These are phyloP conservation scores for Clupea harengus DNA, from an alignment of 2,113 vertebrate genomes.

Conservation along the genomic window DNA sequence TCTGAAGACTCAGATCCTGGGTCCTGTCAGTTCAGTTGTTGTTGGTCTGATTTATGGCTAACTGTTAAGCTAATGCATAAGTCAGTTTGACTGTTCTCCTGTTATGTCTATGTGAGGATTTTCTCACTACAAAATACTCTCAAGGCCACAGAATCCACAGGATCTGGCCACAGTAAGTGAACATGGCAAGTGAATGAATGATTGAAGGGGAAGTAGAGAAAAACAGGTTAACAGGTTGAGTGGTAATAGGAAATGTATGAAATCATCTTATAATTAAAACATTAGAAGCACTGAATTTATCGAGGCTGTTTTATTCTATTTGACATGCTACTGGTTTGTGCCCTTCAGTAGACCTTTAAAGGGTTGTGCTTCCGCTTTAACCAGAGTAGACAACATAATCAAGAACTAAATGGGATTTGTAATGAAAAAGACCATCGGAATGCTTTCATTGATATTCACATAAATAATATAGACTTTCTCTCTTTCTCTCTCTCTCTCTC, in stretches of 20 bases:
- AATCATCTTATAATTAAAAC: background rate
- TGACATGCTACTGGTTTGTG: background rate
- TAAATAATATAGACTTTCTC: background rate
- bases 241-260: background rate
- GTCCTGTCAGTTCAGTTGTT: background rate
- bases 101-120: background rate
- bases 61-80: background rate
- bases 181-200: background rate
- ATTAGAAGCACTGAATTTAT: background rate
- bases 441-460: constrained; percentile 7
- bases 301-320: background rate
- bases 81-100: background rate
- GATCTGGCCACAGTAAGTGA: background rate
- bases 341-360: background rate
- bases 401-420: background rate
- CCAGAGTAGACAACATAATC: background rate
- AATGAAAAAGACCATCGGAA: constrained; percentile 1
- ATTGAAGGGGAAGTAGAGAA: background rate
- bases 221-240: background rate
- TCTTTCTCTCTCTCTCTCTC: background rate
- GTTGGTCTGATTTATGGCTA: background rate
- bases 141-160: background rate
- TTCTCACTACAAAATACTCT: background rate
- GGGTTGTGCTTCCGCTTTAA: background rate
- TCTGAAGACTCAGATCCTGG: constrained; percentile 3